Base-by-base conservation (phyloP, 2,888 invertebrate species). In the Halictus ligatus region DNA sequence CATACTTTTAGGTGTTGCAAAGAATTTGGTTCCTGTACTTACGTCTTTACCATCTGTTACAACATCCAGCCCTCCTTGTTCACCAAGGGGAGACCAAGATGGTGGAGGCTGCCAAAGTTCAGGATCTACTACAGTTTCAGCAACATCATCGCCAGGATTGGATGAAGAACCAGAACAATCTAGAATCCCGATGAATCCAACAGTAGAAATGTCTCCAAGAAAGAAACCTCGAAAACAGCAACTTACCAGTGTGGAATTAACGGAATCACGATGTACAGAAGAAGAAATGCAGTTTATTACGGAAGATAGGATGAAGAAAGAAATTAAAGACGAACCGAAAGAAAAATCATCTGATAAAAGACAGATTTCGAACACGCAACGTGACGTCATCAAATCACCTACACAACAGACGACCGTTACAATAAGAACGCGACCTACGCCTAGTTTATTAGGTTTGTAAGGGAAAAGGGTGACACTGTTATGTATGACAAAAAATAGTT, bases 181-280 rank as follows among this genome's bases (percentile, higher is more conserved):
- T 4, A 92, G 94, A 48, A 94, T 95, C 54, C 92, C 93, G 25
- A 93, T 94, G 35, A 94, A 94, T 75, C 96, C 97, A 10, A 95
- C 95, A 2, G 93, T 96, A 71, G 96, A 96, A 94, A 97, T 97
- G 95, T 97, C 97, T 79, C 98, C 99, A 0, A 96, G 99, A 83
- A 99, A 99, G 95, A 99, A 99, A 93, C 98, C 99, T 0, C 96
- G 99, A 84, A 98, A 99, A 94, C 99, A 98, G 92, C 97, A 97
- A 95, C 96, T 98, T 5, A 94, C 94, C 0, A 94, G 94, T 0
- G 94, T 95, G 25, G 95, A 94, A 88, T 91, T 94, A 48, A 94
- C 93, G 0, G 94, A 95, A 79, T 89, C 94, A 3, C 91, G 94
- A 21, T 94, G 94, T 81, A 94, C 92, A 15, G 94, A 94, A 72